Evolutionary conservation across 2,888 invertebrate genomes (phyloP).

Genomic region (Meghimatium bilineatum): DNA sequence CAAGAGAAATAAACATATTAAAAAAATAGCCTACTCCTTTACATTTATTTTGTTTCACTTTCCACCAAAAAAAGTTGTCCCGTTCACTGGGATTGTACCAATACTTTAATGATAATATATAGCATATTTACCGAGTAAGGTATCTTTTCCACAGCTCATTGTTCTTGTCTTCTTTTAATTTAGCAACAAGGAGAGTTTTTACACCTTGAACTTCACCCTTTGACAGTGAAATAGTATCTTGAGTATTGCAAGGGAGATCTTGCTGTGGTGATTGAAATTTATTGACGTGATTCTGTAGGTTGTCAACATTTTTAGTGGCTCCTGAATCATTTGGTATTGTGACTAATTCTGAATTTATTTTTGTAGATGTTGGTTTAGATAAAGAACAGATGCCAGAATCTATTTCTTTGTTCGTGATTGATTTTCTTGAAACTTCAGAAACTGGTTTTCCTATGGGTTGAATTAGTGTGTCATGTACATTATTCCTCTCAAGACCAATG

Average conservation of each 20-base stretch:
- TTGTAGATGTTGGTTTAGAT: background rate
- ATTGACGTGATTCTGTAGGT: background rate
- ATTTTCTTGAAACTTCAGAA: background rate
- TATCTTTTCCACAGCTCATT: constrained; percentile 82
- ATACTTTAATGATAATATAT: too few relatives aligned
- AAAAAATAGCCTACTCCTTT: too few relatives aligned
- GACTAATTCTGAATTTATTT: background rate
- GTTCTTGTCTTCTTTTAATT: constrained; percentile 71
- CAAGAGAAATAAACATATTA: too few relatives aligned
- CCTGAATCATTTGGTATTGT: background rate
- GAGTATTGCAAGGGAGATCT: background rate
- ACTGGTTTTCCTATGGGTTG: constrained; percentile 61
- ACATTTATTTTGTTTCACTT: too few relatives aligned
- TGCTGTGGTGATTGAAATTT: background rate
- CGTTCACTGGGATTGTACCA: too few relatives aligned
- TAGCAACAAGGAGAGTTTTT: background rate
- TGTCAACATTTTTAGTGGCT: background rate
- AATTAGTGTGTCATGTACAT: constrained; percentile 65
- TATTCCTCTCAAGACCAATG: constrained; percentile 56
- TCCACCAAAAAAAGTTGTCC: too few relatives aligned
- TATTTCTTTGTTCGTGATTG: background rate
- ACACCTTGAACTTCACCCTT: constrained; percentile 16
- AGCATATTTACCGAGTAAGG: constrained; percentile 78
- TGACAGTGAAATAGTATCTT: background rate
- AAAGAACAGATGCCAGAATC: background rate